Percentiles rank a stretch among this genome's conserved stretches.
These are phyloP conservation scores for Muscicapa adusta DNA, from an alignment of 2,113 vertebrate genomes.

Conservation along the genomic window DNA sequence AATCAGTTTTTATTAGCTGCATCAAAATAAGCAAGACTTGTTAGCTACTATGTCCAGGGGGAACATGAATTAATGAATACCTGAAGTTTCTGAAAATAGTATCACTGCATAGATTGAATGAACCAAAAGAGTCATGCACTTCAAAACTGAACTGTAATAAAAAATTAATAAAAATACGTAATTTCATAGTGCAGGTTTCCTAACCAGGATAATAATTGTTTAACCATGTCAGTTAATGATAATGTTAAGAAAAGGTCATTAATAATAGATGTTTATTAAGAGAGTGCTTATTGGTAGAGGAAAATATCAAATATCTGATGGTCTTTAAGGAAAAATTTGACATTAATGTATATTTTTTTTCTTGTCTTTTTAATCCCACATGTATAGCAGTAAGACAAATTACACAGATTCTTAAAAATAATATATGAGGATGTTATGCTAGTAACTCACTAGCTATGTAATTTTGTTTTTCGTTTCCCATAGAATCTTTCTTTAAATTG, in stretches of 20 bases:
- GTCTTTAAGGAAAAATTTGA: neutral
- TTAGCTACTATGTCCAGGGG: neutral
- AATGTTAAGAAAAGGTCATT: neutral
- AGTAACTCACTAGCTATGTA: rapidly evolving
- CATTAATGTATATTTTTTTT: neutral
- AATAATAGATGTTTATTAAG: neutral
- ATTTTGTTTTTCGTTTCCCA: neutral
- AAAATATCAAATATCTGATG: neutral
- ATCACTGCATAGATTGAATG: neutral
- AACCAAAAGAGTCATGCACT: neutral
- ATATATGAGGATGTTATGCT: neutral
- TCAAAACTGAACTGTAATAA: neutral
- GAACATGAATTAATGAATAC: neutral
- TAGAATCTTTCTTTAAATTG: neutral
- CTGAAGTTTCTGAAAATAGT: neutral
- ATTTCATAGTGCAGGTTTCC: neutral
- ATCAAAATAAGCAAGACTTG: neutral
- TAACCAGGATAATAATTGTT: neutral
- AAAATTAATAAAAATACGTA: neutral
- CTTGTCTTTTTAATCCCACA: neutral
- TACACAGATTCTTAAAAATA: neutral
- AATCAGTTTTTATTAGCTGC: constrained; percentile 5
- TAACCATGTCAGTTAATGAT: neutral
- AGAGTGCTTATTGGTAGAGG: neutral
- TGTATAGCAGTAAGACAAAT: neutral